Base-by-base conservation (phyloP, 2,888 invertebrate species). In the Dorcus parallelipipedus region DNA sequence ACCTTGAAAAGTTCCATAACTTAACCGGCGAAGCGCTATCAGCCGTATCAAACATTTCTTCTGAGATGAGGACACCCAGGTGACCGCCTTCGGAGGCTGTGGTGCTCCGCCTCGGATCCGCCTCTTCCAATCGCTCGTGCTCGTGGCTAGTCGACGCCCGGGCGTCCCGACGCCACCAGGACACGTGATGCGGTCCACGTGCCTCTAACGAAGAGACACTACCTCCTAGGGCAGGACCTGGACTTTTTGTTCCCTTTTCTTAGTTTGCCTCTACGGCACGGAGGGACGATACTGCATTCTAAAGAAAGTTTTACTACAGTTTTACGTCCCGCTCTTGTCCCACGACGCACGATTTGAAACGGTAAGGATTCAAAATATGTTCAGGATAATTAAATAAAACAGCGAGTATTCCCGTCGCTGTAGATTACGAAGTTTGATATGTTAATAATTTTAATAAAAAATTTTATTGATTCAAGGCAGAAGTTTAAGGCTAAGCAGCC, bases 101-200 rank as follows among this genome's bases (percentile, higher is more conserved):
- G 55, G 60, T 59, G 66, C 63, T 65, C 72, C 74, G 73, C 74
- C 73, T 72, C 64, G 66, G 61, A 56, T 60, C 70, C 72, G 73
- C 72, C 75, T 70, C 71, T 67, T 63, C 67, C 74, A 68, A 70
- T 69, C 62, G 62, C 49, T 52, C 63, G 59, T 68, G 69, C 67
- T 70, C 65, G 67, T 64, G 68, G 64, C 67, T 67, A 66, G 61
- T 62, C 68, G 68, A 62, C 69, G 70, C 63, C 67, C 69, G 56
- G 39, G 38, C 56, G 56, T 56, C 56, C 66, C 71, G 72, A 69
- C 71, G 72, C 72, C 70, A 67, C 70, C 67, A 67, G 69, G 67
- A 62, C 76, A 76, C 76, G 75, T 76, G 75, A 75, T 69, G 69
- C 61, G 55, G 64, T 61, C 70, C 72, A 73, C 73, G 73, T 72